Base-by-base conservation (phyloP, 1,140 invertebrate species). In the Drosophila orosa region DNA sequence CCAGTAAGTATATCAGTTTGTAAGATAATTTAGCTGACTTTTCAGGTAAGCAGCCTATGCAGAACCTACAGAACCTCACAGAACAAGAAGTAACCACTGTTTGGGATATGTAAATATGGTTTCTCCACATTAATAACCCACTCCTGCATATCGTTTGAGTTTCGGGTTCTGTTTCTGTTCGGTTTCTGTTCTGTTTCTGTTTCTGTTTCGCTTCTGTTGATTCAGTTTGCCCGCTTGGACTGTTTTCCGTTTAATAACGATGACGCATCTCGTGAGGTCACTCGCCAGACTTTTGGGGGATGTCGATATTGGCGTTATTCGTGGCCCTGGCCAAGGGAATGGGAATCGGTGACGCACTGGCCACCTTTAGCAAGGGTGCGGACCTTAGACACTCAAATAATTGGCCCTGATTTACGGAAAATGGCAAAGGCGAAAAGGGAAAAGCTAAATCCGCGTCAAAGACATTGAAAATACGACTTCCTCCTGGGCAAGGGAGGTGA, bases 261-360 rank as follows among this genome's bases (percentile, higher is more conserved):
- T 87, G 83, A 86, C 83, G 83, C 82, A 85, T 72, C 68, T 73
- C 63, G 83, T 86, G 83, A 87, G 83, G 72, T 87, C 83, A 86
- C 81, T 50, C 47, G 40, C 42, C 37, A 60, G 55, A 66, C 68
- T 48, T 61, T 63, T 40, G 69, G 50, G 54, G 61, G 61, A 76
- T 71, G 56, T 77, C 62, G 74, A 69, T 69, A 66, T 68, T 54
- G 63, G 68, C 17, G 25, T n/a, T n/a, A 52, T 56, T 65, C 44
- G 47, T 76, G 60, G 39, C 25, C 52, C 39, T 58, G 57, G 61
- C 45, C 67, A 29, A 54, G 44, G 59, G 48, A 40, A 35, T 71
- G 39, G 19, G 17, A 63, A 71, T 45, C 69, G 69, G 62, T 87
- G 83, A 83, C 83, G 79, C 83, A 87, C 52, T 87, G 25, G 39